Conservation (phyloP, 2,888 invertebrate species). For the Leptothorax acervorum region DNA sequence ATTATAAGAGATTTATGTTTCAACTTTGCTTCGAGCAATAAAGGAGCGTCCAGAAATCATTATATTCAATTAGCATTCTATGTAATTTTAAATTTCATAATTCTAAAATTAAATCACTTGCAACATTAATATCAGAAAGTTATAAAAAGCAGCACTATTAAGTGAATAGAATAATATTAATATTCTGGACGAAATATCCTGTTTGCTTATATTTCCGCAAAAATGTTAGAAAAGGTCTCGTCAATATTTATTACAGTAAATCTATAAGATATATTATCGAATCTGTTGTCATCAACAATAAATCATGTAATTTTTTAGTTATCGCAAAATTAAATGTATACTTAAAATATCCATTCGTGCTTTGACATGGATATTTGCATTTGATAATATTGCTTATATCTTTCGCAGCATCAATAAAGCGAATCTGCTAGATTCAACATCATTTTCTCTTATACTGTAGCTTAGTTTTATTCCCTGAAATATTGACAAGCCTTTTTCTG, state of each 20-base stretch:
- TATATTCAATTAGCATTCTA: neutral
- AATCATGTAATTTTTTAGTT: neutral
- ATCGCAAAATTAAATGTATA: neutral
- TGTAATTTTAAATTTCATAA: neutral
- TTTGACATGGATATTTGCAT: slow-evolving; percentile 5
- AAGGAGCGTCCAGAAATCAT: slow-evolving; percentile 22
- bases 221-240: neutral
- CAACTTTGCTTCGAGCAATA: slow-evolving; percentile 14
- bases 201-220: slow-evolving; percentile 26
- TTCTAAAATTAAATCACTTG: slow-evolving; percentile 16
- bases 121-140: neutral
- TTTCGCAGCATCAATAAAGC: neutral
- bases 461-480: neutral
- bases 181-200: slow-evolving; percentile 30
- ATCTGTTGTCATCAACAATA: neutral
- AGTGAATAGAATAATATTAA: neutral
- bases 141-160: neutral
- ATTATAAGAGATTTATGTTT: slow-evolving; percentile 22
- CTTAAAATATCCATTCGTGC: neutral
- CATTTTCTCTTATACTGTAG: neutral
- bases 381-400: neutral
- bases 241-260: slow-evolving; percentile 11
- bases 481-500: slow-evolving; percentile 13
- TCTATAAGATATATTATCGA: neutral
- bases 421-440: neutral